A percentile compares a stretch with the other conserved stretches of the same genome.
These are phyloP conservation scores for Horisme vitalbata DNA, from an alignment of 2,888 invertebrate species.

Conservation along the genomic window DNA sequence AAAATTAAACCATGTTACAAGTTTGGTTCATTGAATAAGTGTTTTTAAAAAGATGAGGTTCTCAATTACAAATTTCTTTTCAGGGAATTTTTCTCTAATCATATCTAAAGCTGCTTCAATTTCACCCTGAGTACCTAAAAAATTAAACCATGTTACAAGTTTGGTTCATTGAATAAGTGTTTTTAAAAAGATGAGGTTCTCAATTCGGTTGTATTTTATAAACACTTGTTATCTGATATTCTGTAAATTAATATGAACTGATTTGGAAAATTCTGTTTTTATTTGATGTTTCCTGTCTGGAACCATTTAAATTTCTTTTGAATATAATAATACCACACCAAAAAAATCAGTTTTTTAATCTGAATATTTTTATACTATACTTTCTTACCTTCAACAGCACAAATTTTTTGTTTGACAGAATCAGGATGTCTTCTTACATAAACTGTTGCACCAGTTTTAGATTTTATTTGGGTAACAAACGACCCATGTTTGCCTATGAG, in stretches of 20 bases:
- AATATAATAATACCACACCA: no score
- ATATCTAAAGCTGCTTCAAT: constrained; percentile 92
- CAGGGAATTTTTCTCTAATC: constrained; percentile 93
- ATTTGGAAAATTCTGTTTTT: no score
- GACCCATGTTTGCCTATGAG: constrained; percentile 93
- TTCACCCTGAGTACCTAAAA: constrained; percentile 87
- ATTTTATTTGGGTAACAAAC: constrained; percentile 91
- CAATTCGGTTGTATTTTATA: no score
- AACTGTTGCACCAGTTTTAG: constrained; percentile 90
- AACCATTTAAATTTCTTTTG: no score
- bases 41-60: no score
- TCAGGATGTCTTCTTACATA: constrained; percentile 90
- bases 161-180: neutral
- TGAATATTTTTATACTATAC: constrained; percentile 20
- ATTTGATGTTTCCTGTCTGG: no score
- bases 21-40: neutral
- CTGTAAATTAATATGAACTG: no score
- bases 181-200: no score
- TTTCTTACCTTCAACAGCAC: constrained; percentile 92
- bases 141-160: constrained; percentile 3
- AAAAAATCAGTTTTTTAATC: neutral
- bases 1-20: constrained; percentile 20
- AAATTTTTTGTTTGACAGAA: constrained; percentile 89
- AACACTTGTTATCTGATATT: no score
- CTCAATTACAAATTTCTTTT: constrained; percentile 90